These are phyloP conservation scores for Aphelocoma californica DNA, from an alignment of 2,797 vertebrate species.

Conservation along the genomic window DNA sequence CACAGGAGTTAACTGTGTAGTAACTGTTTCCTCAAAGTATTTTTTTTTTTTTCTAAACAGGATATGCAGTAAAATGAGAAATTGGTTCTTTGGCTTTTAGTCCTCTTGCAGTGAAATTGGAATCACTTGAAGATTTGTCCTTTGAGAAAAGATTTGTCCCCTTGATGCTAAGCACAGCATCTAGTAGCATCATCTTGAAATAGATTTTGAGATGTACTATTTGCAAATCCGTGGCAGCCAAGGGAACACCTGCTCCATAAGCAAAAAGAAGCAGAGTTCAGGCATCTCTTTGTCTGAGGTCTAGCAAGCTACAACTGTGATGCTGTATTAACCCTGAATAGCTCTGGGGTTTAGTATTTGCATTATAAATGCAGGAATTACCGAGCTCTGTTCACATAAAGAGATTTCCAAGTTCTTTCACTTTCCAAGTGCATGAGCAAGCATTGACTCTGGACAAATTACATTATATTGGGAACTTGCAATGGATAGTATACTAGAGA, in stretches of 20 bases:
- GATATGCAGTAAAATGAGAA: background rate
- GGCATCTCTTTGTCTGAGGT: background rate
- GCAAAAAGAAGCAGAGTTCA: background rate
- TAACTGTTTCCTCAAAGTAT: background rate
- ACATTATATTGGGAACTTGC: background rate
- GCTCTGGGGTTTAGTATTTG: background rate
- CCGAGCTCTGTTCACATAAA: background rate
- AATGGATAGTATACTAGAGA: background rate
- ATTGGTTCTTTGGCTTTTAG: background rate
- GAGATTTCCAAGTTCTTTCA: background rate
- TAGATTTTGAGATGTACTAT: background rate
- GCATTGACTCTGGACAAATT: background rate
- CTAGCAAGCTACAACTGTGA: background rate
- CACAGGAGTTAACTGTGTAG: background rate
- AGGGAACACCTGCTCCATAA: background rate
- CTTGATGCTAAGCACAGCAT: background rate
- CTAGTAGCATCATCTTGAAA: background rate
- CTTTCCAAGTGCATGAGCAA: background rate
- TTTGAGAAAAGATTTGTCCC: background rate
- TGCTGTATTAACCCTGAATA: slow-evolving; percentile 22
- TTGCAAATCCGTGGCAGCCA: background rate
- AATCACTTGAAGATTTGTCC: background rate
- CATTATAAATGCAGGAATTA: slow-evolving; percentile 10
- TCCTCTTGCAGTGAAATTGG: background rate
- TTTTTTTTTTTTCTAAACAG: background rate